Percentiles rank a stretch among this genome's conserved stretches.
phyloP scores from a whole-genome alignment of 2,888 invertebrate species.

The Augochlorella aurata region DNA sequence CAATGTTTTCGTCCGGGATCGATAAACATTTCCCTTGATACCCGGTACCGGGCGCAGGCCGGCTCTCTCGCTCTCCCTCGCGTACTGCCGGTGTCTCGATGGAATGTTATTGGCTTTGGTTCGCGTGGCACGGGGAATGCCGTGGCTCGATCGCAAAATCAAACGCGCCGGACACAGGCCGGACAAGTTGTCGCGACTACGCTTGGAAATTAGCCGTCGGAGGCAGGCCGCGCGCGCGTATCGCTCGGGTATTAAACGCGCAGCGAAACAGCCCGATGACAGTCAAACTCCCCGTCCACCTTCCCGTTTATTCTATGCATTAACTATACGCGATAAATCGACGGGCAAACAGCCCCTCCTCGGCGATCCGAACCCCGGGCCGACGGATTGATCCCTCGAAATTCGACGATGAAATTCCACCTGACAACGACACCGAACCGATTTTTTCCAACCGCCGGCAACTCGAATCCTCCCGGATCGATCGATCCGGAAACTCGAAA shows the following conservation, averaged over 20 bases:
- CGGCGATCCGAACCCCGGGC: neutral
- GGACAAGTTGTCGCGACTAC: constrained; percentile 11
- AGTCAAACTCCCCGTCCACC: neutral
- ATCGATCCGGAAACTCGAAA: neutral
- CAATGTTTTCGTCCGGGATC: constrained; percentile 5
- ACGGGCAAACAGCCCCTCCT: neutral
- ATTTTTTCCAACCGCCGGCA: neutral
- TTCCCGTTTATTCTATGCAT: constrained; percentile 1
- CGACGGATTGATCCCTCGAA: constrained; percentile 1
- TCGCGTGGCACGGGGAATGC: neutral
- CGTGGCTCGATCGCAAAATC: constrained; percentile 16
- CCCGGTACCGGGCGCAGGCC: too few relatives aligned
- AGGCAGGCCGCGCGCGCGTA: neutral
- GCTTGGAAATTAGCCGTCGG: constrained; percentile 33
- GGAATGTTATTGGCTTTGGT: constrained; percentile 29
- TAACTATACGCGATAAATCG: constrained; percentile 21
- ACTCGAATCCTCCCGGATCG: neutral
- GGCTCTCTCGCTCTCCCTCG: too few relatives aligned
- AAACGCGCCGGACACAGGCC: constrained; percentile 8
- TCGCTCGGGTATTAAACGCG: constrained; percentile 20
- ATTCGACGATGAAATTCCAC: constrained; percentile 3
- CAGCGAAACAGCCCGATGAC: constrained; percentile 6
- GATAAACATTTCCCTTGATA: constrained; percentile 1
- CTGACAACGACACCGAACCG: neutral
- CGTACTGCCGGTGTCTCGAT: neutral